Conservation (phyloP, 2,113 vertebrate genomes). For the Oostethus manadensis region DNA sequence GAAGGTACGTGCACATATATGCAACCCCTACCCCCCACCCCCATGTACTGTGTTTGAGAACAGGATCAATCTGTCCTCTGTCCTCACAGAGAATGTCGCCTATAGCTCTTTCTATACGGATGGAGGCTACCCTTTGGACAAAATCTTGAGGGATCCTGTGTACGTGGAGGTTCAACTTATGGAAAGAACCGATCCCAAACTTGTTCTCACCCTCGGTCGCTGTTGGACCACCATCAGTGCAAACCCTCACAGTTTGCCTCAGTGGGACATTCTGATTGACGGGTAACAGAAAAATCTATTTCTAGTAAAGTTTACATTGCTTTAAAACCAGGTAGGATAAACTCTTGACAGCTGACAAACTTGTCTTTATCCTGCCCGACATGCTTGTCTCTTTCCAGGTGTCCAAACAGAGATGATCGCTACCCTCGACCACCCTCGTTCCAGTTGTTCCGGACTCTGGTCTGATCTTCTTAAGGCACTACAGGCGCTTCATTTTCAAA, state of each 20-base stretch:
- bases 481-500: constrained; percentile 48
- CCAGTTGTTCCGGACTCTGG: constrained; percentile 6
- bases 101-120: constrained; percentile 58
- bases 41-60: neutral
- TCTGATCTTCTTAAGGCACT: constrained; percentile 21
- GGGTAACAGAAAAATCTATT: constrained; percentile 41
- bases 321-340: neutral
- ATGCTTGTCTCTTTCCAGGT: constrained; percentile 28
- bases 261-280: constrained; percentile 55
- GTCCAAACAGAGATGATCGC: constrained; percentile 42
- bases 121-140: constrained; percentile 63
- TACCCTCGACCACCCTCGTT: constrained; percentile 40
- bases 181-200: constrained; percentile 69
- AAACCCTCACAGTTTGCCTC: constrained; percentile 41
- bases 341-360: neutral
- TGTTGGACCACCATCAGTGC: constrained; percentile 52
- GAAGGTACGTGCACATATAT: constrained; percentile 44
- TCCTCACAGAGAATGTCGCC: constrained; percentile 43
- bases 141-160: constrained; percentile 72
- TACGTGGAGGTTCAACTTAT: constrained; percentile 75
- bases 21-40: neutral
- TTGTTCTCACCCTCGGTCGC: constrained; percentile 58
- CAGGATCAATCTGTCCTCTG: constrained; percentile 9
- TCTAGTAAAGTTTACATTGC: neutral
- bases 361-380: neutral